phyloP scores from a whole-genome alignment of 2,888 invertebrate species.

The Cantharis rustica region DNA sequence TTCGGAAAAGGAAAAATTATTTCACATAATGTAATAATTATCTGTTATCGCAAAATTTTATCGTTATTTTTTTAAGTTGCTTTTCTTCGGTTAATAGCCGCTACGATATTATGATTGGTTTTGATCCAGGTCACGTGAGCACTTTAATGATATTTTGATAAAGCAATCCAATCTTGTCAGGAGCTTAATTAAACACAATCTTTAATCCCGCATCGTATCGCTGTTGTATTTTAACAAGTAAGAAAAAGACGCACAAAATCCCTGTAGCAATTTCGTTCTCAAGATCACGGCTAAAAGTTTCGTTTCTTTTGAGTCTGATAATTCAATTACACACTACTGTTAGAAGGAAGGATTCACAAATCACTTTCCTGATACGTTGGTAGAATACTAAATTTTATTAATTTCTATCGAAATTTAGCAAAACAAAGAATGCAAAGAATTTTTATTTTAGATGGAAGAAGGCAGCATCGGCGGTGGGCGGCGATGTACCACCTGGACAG shows the following conservation, averaged over 20 bases:
- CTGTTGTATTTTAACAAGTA: neutral
- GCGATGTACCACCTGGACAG: conserved; percentile 37
- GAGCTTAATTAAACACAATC: conserved; percentile 1
- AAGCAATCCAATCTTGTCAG: neutral
- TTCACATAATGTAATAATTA: too few species aligned
- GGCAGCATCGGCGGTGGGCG: conserved; percentile 22
- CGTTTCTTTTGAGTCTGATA: conserved; percentile 17
- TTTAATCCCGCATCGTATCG: neutral
- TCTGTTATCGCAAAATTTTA: neutral
- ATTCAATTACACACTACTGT: conserved; percentile 20
- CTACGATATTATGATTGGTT: neutral
- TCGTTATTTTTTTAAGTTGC: neutral
- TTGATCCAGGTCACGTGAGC: neutral
- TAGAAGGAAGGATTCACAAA: conserved; percentile 24
- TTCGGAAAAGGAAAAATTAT: too few species aligned
- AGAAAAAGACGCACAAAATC: neutral
- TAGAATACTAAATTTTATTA: conserved; percentile 13
- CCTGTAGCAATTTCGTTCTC: neutral
- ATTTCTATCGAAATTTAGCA: neutral
- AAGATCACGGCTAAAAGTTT: conserved; percentile 15
- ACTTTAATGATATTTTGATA: neutral
- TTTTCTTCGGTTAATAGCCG: neutral
- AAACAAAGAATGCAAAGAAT: neutral
- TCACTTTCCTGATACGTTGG: conserved; percentile 19
- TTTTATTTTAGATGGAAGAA: conserved; percentile 48